These are phyloP conservation scores for Tor tambroides DNA, from an alignment of 2,113 vertebrate species.

Conservation along the genomic window DNA sequence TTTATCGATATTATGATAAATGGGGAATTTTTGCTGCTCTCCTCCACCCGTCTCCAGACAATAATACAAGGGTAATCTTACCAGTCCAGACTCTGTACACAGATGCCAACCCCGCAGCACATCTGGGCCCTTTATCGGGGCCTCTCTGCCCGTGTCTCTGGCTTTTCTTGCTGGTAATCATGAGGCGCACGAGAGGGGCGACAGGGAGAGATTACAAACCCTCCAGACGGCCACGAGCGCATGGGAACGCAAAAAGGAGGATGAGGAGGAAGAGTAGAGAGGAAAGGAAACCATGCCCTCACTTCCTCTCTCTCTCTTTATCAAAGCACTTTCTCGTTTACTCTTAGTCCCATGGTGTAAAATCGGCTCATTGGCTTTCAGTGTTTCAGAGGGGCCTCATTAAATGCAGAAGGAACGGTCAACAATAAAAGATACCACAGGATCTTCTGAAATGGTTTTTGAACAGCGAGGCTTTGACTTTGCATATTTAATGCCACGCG, in stretches of 20 bases:
- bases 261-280: slow-evolving; percentile 23
- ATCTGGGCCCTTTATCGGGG: slow-evolving; percentile 48
- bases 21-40: slow-evolving; percentile 56
- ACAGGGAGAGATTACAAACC: slow-evolving; percentile 63
- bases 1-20: slow-evolving; percentile 71
- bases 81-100: slow-evolving; percentile 27
- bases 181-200: not conserved
- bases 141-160: slow-evolving; percentile 39
- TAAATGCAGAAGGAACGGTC: slow-evolving; percentile 7
- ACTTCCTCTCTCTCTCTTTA: slow-evolving; percentile 70
- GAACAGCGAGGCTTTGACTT: slow-evolving; percentile 13
- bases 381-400: slow-evolving; percentile 18
- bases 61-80: slow-evolving; percentile 63
- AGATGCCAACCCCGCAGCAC: slow-evolving; percentile 62
- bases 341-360: slow-evolving; percentile 47
- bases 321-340: slow-evolving; percentile 46
- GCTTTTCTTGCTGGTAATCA: slow-evolving; percentile 18
- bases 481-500: not conserved
- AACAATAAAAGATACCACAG: slow-evolving; percentile 16
- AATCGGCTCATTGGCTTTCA: not conserved
- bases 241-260: slow-evolving; percentile 67
- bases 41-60: slow-evolving; percentile 52
- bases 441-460: slow-evolving; percentile 36
- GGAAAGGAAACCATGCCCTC: slow-evolving; percentile 69
- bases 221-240: slow-evolving; percentile 66